These are phyloP conservation scores for Zoanthus sociatus DNA, from an alignment of 92 coral and sea anemone genomes.

Conservation along the genomic window DNA sequence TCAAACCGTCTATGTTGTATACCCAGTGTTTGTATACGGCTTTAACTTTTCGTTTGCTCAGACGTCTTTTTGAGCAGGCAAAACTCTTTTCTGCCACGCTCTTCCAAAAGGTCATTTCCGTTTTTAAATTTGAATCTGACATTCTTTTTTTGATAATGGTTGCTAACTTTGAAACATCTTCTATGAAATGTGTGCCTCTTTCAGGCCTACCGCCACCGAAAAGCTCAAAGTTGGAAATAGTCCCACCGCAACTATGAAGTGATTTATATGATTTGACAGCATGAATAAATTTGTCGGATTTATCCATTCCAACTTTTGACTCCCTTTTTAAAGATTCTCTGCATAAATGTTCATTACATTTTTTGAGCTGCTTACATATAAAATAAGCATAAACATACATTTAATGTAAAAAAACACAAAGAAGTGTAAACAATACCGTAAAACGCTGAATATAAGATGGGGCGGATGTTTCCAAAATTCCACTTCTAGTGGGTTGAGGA, in stretches of 20 bases:
- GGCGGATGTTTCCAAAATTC: too few species aligned
- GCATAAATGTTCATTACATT: neutral
- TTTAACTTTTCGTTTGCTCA: neutral
- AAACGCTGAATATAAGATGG: too few species aligned
- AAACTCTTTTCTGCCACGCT: neutral
- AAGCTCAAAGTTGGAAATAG: neutral
- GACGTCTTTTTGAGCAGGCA: neutral
- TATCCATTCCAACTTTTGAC: neutral
- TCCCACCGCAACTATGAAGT: neutral
- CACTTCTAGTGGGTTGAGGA: too few species aligned
- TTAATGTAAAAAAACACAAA: neutral
- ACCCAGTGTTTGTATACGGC: conserved; percentile 8
- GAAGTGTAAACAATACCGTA: neutral
- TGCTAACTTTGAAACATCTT: neutral
- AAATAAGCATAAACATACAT: neutral
- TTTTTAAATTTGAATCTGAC: neutral
- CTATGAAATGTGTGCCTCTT: neutral
- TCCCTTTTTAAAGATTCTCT: neutral
- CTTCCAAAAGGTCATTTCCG: neutral
- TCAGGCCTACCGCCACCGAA: neutral
- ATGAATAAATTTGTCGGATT: neutral
- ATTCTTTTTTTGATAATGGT: neutral
- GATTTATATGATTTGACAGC: neutral
- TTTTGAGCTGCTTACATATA: neutral
- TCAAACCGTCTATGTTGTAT: neutral